phyloP scores from a whole-genome alignment of 2,113 vertebrate genomes.

The Chaetodon auriga region DNA sequence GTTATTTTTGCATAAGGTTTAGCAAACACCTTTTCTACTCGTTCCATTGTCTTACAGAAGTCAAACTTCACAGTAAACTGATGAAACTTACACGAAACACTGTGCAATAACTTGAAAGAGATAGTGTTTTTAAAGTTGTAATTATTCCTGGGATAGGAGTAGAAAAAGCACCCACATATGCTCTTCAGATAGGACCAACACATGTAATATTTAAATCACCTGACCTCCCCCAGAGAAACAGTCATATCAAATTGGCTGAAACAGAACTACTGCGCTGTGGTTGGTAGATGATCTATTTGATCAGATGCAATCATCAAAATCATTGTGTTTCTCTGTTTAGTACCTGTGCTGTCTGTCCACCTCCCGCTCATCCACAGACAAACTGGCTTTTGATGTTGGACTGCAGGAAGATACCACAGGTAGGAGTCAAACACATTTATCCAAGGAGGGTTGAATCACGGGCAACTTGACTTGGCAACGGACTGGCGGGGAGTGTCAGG shows the following conservation, averaged over 20 bases:
- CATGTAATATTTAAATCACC: not conserved
- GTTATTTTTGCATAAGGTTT: too few relatives aligned
- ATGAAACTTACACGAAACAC: not conserved
- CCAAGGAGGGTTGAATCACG: not conserved
- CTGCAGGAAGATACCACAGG: constrained; percentile 96
- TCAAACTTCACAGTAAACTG: not conserved
- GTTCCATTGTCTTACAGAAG: too few relatives aligned
- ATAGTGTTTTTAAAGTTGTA: not conserved
- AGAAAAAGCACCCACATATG: not conserved
- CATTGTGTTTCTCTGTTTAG: constrained; percentile 78
- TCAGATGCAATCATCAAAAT: not conserved
- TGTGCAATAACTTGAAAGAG: not conserved
- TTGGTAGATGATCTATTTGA: not conserved
- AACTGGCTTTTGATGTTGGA: constrained; percentile 96
- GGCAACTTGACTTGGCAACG: too few relatives aligned
- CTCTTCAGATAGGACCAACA: too few relatives aligned
- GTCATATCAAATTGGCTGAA: too few relatives aligned
- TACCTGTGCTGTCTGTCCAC: constrained; percentile 96
- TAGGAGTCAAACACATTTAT: constrained; percentile 15
- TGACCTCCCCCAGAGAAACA: not conserved
- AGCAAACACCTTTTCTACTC: too few relatives aligned
- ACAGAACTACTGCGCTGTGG: too few relatives aligned
- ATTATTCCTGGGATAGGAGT: not conserved
- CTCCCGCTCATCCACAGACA: constrained; percentile 95
- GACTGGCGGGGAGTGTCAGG: too few relatives aligned